phyloP scores from a whole-genome alignment of 2,797 vertebrate species.

The Siniperca obscura region DNA sequence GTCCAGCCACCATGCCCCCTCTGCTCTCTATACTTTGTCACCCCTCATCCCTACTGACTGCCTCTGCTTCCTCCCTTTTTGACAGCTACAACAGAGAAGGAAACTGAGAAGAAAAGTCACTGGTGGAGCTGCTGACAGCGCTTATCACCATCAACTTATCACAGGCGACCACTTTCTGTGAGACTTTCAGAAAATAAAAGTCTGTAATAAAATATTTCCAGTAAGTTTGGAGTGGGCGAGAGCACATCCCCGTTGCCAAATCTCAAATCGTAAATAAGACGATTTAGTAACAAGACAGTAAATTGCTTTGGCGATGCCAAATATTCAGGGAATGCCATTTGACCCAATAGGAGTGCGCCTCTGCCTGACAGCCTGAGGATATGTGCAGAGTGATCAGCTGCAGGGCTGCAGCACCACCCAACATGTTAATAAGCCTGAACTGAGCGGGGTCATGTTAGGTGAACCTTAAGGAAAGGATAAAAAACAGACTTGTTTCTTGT shows the following conservation, averaged over 20 bases:
- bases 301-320: slow-evolving; percentile 65
- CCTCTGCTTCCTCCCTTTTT: slow-evolving; percentile 14
- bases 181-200: slow-evolving; percentile 11
- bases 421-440: slow-evolving; percentile 52
- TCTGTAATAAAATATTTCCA: slow-evolving; percentile 34
- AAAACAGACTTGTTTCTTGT: not conserved
- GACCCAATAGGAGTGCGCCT: slow-evolving; percentile 45
- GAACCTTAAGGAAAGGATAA: slow-evolving; percentile 15
- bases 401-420: slow-evolving; percentile 58
- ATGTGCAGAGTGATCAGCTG: slow-evolving; percentile 45
- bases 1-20: slow-evolving; percentile 13
- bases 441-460: slow-evolving; percentile 64
- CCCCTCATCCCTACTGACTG: slow-evolving; percentile 1
- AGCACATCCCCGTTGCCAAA: slow-evolving; percentile 31
- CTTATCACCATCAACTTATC: slow-evolving; percentile 48
- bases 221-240: not conserved
- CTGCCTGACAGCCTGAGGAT: slow-evolving; percentile 55
- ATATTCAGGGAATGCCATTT: slow-evolving; percentile 76
- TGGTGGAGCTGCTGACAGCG: slow-evolving; percentile 47
- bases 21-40: not conserved
- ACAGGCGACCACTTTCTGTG: slow-evolving; percentile 8
- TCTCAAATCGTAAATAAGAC: slow-evolving; percentile 40
- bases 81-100: slow-evolving; percentile 32
- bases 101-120: slow-evolving; percentile 33
- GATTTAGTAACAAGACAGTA: slow-evolving; percentile 65